Conservation (phyloP, 2,888 invertebrate genomes). For the Synergus itoensis region DNA sequence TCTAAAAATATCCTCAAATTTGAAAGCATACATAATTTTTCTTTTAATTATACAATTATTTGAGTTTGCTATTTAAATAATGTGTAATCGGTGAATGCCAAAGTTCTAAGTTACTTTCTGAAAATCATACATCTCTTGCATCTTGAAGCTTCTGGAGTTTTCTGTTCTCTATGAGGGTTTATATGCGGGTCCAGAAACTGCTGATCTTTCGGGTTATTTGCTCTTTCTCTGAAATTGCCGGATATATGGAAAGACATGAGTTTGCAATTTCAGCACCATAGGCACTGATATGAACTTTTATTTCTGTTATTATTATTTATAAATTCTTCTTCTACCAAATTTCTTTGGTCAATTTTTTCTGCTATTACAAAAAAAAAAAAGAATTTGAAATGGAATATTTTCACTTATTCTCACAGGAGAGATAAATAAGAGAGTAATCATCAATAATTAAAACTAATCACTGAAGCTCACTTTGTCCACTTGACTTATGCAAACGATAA, state of each 20-base stretch:
- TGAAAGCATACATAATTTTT: too few species aligned
- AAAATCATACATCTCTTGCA: not conserved
- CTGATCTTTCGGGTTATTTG: conserved; percentile 21
- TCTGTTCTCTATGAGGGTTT: not conserved
- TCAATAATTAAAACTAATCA: conserved; percentile 36
- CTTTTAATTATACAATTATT: too few species aligned
- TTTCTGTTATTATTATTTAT: not conserved
- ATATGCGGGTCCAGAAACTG: conserved; percentile 13
- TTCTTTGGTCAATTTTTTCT: not conserved
- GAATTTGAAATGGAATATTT: not conserved
- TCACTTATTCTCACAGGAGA: not conserved
- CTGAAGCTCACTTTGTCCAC: conserved; percentile 1
- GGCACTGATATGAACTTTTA: not conserved
- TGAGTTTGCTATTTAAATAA: too few species aligned
- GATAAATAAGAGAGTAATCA: not conserved
- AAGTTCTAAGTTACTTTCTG: not conserved
- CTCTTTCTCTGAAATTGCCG: conserved; percentile 21
- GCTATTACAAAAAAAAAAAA: too few species aligned
- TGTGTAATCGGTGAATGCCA: too few species aligned
- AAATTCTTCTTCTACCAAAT: not conserved
- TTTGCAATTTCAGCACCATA: conserved; percentile 43
- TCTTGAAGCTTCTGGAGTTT: not conserved
- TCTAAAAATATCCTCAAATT: too few species aligned
- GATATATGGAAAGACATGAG: conserved; percentile 22
- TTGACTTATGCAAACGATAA: conserved; percentile 10